A percentile compares a stretch with the other conserved stretches of the same genome.
phyloP scores from a whole-genome alignment of 2,888 invertebrate genomes.

The Acleris emargana region DNA sequence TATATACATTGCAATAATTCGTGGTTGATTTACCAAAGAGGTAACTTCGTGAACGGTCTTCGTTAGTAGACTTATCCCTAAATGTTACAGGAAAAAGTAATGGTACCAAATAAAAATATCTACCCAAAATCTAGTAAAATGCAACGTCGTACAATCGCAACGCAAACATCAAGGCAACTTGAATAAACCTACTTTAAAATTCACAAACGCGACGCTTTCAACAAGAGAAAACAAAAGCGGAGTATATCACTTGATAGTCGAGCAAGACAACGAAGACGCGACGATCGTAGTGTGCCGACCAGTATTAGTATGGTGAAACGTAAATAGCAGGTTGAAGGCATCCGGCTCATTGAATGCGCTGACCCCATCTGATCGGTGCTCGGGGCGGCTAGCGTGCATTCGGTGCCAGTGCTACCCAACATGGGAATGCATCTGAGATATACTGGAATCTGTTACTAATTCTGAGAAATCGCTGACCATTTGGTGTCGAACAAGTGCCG shows the following conservation, averaged over 20 bases:
- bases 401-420: constrained; percentile 53
- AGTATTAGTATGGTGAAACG: constrained; percentile 78
- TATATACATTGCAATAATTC: too few relatives aligned
- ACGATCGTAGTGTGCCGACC: constrained; percentile 78
- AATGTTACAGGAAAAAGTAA: too few relatives aligned
- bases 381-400: constrained; percentile 63
- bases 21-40: neutral
- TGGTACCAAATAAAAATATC: neutral
- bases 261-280: constrained; percentile 41
- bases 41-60: neutral
- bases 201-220: neutral
- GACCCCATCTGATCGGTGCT: constrained; percentile 81
- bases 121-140: constrained; percentile 2
- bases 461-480: constrained; percentile 14
- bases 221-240: neutral
- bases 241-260: constrained; percentile 7
- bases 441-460: constrained; percentile 31
- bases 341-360: constrained; percentile 83
- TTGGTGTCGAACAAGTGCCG: neutral
- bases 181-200: neutral
- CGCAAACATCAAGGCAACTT: too few relatives aligned
- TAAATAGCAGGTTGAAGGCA: constrained; percentile 80
- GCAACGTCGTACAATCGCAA: too few relatives aligned
- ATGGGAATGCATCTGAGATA: constrained; percentile 44
- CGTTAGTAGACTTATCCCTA: too few relatives aligned